A percentile compares a stretch with the other conserved stretches of the same genome.
phyloP scores from a whole-genome alignment of 2,797 vertebrate species.

The Leuciscus waleckii region DNA sequence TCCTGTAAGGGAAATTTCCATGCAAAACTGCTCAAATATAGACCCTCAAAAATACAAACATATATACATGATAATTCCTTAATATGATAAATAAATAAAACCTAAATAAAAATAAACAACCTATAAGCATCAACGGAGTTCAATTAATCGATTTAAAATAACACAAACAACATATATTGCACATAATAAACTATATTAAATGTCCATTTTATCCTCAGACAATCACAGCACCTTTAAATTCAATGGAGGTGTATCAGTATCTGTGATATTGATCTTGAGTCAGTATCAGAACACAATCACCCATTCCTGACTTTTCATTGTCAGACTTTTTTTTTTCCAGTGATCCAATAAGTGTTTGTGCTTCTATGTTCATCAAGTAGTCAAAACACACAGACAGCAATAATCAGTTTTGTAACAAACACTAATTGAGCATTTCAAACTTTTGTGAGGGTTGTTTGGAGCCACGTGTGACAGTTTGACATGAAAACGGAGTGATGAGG shows the following conservation, averaged over 20 bases:
- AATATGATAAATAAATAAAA: not conserved
- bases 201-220: not conserved
- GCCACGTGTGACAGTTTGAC: not conserved
- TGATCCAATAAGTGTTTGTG: not conserved
- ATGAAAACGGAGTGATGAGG: constrained; percentile 14
- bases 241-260: not conserved
- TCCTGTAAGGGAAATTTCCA: not conserved
- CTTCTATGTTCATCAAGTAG: not conserved
- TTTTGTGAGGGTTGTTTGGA: not conserved
- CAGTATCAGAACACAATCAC: not conserved
- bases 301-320: not conserved
- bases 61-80: not conserved
- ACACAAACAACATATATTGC: not conserved
- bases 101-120: not conserved
- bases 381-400: constrained; percentile 5
- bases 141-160: not conserved
- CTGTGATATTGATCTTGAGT: not conserved
- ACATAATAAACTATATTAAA: not conserved
- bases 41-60: not conserved
- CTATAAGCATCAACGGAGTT: not conserved
- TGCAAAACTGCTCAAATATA: not conserved
- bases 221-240: not conserved
- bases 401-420: constrained; percentile 8
- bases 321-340: not conserved
- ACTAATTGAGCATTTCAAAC: constrained; percentile 15